Evolutionary conservation across 2,113 vertebrate genomes (phyloP), one percentile per base, ranked within the genome.

Genomic region (Manacus vitellinus): DNA sequence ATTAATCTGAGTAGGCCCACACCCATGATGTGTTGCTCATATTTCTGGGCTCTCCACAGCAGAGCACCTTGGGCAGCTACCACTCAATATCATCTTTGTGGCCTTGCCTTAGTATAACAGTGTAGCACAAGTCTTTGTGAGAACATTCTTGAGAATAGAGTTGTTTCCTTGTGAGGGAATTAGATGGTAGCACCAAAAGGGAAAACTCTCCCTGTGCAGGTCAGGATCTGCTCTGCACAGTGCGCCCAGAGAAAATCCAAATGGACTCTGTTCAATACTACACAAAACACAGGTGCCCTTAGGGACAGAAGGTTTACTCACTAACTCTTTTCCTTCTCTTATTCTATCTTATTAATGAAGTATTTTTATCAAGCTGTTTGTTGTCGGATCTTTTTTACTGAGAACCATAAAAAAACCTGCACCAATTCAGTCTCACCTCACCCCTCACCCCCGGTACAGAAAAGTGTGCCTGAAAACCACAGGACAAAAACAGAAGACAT

Each of bases 11-110:
- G 14, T 15, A 35, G 35, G 4, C 24, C 39, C 24, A 1, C 8
- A 23, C 10, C 23, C 1, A 0, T 55, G 27, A 25, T 51, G 43
- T 35, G 25, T 16, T 7, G 5, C 41, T 74, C 13, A 37, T 0
- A 4, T 16, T 33, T 17, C 25, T 33, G 6, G 8, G 58, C 4
- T 33, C 35, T 17, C 9, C 2, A 0, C 15, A 55, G 12, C 12
- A 73, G 63, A 41, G 63, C 23, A 37, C 6, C 24, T 43, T 18
- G 25, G 37, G 25, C 8, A 65, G 15, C 17, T 65, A 31, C 25
- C 21, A 12, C 28, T 46, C 2, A 10, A 7, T 19, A 55, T n/a
- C 37, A 30, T 37, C 14, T 19, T 6, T 11, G 47, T 21, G 21
- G 16, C 47, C 46, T 72, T 52, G 10, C 8, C 56, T 72, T 10